phyloP scores from a whole-genome alignment of 2,888 invertebrate species.

The Alcis repandata region DNA sequence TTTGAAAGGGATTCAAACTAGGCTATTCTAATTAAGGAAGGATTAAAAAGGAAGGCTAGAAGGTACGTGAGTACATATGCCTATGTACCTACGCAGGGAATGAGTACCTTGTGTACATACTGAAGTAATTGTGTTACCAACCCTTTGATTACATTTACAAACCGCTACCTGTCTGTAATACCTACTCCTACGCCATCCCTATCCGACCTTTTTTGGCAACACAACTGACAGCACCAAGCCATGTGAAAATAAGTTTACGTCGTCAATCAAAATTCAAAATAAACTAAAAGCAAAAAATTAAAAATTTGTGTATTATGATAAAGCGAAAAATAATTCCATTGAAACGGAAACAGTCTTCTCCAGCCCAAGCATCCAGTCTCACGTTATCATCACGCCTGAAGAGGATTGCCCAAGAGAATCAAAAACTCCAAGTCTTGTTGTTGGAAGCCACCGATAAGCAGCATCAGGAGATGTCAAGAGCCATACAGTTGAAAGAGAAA shows the following conservation, averaged over 20 bases:
- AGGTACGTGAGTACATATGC: too few species aligned
- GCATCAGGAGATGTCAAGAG: slow-evolving; percentile 78
- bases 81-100: too few species aligned
- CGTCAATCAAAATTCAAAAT: slow-evolving; percentile 38
- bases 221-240: too few species aligned
- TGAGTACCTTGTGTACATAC: too few species aligned
- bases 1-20: too few species aligned
- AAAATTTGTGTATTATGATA: slow-evolving; percentile 51
- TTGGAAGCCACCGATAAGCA: slow-evolving; percentile 69
- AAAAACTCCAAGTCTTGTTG: slow-evolving; percentile 56
- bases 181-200: too few species aligned
- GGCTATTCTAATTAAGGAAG: too few species aligned
- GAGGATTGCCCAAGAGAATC: slow-evolving; percentile 59
- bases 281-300: slow-evolving; percentile 48
- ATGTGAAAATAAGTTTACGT: not conserved
- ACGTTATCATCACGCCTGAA: slow-evolving; percentile 45
- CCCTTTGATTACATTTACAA: too few species aligned
- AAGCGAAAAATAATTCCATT: slow-evolving; percentile 45
- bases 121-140: too few species aligned
- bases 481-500: slow-evolving; percentile 72
- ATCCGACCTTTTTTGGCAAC: too few species aligned
- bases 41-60: too few species aligned
- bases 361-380: slow-evolving; percentile 5
- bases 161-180: too few species aligned
- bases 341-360: slow-evolving; percentile 32